Conservation (phyloP, 1,140 invertebrate species). For the Drosophila leontia region DNA sequence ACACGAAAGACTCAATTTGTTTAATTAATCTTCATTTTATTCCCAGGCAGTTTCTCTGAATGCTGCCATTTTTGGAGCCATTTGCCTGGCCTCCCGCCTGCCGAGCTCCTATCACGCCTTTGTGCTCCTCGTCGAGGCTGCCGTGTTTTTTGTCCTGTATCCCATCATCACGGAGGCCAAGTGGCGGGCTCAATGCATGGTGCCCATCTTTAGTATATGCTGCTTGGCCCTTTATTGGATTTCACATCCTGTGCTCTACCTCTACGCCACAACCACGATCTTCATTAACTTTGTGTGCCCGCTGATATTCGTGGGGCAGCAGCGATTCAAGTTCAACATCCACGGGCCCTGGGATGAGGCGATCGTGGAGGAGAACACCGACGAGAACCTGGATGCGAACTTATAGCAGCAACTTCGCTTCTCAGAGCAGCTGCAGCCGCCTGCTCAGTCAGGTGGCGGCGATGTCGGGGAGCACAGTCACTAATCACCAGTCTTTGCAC, state of each 20-base stretch:
- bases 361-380: conserved; percentile 87
- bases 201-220: conserved; percentile 71
- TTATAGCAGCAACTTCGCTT: conserved; percentile 79
- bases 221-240: conserved; percentile 86
- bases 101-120: conserved; percentile 94
- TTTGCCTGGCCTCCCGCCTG: conserved; percentile 96
- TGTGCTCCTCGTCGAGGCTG: conserved; percentile 93
- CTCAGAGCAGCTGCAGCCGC: conserved; percentile 56
- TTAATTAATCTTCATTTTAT: background rate
- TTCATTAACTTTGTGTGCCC: conserved; percentile 92
- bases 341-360: conserved; percentile 98
- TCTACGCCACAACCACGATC: conserved; percentile 88
- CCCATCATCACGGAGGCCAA: conserved; percentile 91
- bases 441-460: conserved; percentile 27
- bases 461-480: conserved; percentile 63
- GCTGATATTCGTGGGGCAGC: conserved; percentile 91
- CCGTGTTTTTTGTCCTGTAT: conserved; percentile 94
- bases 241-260: conserved; percentile 86
- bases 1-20: too few species aligned
- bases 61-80: conserved; percentile 95
- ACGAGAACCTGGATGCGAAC: conserved; percentile 75
- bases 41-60: conserved; percentile 91
- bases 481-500: conserved; percentile 16
- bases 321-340: conserved; percentile 96
- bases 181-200: conserved; percentile 78